Conservation (phyloP, 2,113 vertebrate species). For the Callaeas wilsoni region DNA sequence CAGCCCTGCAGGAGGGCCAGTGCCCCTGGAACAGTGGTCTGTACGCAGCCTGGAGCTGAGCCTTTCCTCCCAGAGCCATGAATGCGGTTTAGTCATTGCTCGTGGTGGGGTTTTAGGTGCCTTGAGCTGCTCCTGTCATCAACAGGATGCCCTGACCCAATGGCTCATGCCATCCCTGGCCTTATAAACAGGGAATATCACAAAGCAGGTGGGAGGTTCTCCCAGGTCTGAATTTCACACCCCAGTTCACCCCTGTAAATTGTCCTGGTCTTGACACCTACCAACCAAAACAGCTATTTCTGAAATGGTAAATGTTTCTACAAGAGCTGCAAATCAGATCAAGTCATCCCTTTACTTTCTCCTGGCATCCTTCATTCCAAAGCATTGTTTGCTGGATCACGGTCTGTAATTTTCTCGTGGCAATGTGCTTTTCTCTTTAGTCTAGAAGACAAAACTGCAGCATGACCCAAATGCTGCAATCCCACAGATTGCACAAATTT, state of each 20-base stretch:
- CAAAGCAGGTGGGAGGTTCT: neutral
- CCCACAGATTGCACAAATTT: fast-evolving
- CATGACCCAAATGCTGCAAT: neutral
- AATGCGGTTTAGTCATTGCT: neutral
- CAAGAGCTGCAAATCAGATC: neutral
- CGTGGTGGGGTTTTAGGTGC: neutral
- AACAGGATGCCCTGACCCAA: neutral
- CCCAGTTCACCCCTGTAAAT: neutral
- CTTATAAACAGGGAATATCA: neutral
- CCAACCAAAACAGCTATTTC: neutral
- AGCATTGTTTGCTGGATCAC: neutral
- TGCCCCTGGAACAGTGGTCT: neutral
- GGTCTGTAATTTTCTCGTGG: neutral
- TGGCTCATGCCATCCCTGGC: neutral
- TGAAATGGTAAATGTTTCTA: neutral
- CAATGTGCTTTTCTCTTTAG: neutral
- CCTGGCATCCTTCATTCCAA: neutral
- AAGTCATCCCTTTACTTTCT: neutral
- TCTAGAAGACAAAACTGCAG: neutral
- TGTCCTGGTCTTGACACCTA: neutral
- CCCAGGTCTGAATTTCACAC: neutral
- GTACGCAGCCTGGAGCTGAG: neutral
- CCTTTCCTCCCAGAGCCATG: neutral
- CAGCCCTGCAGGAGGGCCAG: neutral
- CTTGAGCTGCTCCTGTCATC: neutral